Evolutionary conservation across 2,113 vertebrate species (phyloP).

Genomic region (Motacilla tschutschensis): DNA sequence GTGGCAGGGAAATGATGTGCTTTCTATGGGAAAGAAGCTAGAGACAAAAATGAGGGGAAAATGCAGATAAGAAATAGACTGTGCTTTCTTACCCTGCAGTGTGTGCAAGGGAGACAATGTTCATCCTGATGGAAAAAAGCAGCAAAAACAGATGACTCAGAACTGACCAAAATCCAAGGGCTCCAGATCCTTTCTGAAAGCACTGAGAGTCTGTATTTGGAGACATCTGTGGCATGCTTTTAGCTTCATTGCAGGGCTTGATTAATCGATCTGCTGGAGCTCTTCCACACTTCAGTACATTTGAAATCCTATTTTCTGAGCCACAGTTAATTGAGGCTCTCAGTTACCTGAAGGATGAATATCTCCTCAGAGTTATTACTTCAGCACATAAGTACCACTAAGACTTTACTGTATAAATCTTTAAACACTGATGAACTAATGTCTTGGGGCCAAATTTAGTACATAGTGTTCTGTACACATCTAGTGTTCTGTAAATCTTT

Average conservation of each 20-base stretch:
- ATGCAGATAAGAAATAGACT: neutral
- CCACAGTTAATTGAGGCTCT: constrained; percentile 41
- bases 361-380: constrained; percentile 38
- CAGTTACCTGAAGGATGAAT: constrained; percentile 41
- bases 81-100: neutral
- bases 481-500: neutral
- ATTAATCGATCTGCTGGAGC: constrained; percentile 42
- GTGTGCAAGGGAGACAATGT: neutral
- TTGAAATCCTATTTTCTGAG: constrained; percentile 37
- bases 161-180: constrained; percentile 22
- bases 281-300: neutral
- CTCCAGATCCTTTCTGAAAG: neutral
- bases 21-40: neutral
- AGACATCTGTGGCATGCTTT: constrained; percentile 25
- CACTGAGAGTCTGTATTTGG: neutral
- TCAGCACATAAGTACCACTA: constrained; percentile 20
- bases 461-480: neutral
- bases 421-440: constrained; percentile 49
- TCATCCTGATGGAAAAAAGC: neutral
- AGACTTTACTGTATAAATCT: constrained; percentile 40
- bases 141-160: neutral
- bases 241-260: constrained; percentile 27
- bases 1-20: neutral
- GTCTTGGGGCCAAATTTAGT: constrained; percentile 2
- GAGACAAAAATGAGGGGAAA: neutral